A percentile compares a stretch with the other conserved stretches of the same genome.
phyloP scores from a whole-genome alignment of 1,140 invertebrate genomes.

The Berghia stephanieae region DNA sequence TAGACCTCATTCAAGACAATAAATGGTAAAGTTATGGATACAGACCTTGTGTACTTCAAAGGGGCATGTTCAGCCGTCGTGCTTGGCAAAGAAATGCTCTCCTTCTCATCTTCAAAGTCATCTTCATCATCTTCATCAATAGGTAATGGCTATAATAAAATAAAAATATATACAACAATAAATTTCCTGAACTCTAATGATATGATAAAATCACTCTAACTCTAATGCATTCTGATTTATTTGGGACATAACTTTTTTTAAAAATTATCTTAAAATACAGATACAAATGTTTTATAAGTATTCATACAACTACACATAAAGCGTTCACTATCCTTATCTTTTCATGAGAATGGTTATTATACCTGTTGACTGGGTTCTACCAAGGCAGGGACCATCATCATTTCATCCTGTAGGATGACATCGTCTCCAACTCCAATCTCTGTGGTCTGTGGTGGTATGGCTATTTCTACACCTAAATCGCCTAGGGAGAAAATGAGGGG shows the following conservation, averaged over 20 bases:
- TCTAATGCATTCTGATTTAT: too few species aligned
- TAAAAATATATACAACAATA: background rate
- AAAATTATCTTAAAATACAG: too few species aligned
- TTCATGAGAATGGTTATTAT: background rate
- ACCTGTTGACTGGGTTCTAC: slow-evolving; percentile 27
- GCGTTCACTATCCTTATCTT: background rate
- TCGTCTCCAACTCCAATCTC: slow-evolving; percentile 19
- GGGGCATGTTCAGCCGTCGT: too few species aligned
- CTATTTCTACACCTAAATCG: background rate
- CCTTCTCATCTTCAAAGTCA: background rate
- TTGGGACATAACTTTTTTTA: too few species aligned
- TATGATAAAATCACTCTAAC: too few species aligned
- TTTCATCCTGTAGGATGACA: background rate
- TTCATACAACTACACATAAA: too few species aligned
- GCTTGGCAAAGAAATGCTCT: too few species aligned
- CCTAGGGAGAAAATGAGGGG: background rate
- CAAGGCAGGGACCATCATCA: background rate
- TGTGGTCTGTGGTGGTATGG: background rate
- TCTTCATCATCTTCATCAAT: slow-evolving; percentile 26
- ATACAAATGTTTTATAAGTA: too few species aligned
- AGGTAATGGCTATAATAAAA: slow-evolving; percentile 21
- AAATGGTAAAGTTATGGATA: too few species aligned
- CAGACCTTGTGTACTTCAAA: too few species aligned
- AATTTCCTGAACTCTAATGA: too few species aligned
- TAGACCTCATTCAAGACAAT: too few species aligned